Evolutionary conservation across 53 echinoderm and acorn worm species (phyloP), one percentile per base, ranked within the genome.

Genomic region (Mesocentrotus franciscanus): DNA sequence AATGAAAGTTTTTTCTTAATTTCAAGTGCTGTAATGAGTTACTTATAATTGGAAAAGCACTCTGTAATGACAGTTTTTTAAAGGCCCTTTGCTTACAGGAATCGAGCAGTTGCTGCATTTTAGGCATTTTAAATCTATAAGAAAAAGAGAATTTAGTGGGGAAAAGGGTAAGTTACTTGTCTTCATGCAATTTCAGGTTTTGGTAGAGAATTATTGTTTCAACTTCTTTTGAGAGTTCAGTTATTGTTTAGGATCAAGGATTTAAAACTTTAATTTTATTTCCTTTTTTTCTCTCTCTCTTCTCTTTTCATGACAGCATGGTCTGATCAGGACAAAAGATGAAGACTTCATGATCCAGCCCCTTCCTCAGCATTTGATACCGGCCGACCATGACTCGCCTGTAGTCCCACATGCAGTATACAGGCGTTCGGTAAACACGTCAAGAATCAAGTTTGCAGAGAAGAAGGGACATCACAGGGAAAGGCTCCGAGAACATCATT

Each of bases 321-420:
- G 98, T 34, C 83, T 98, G 70, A 60, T 98, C 32, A 89, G 97
- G 85, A 98, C 99, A 61, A 76, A 49, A 27, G 92, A 95, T 8
- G 97, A 97, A 24, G 99, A 98, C 39, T 98, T 94, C 92, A 93
- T 98, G 93, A 98, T 98, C 39, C 96, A 97, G 90, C 99, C 99
- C 8, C 95, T 98, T 59, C 95, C 97, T 8, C 36, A 92, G 49
- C 96, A 97, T 71, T 96, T 97, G 89, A 92, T 72, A 8, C 76
- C 93, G 9, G 49, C 93, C 22, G 93, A 93, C 58, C 93, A 93
- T 32, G 24, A 57, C 59, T 93, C 93, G 1, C 58, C 76, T 59
- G 24, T 27, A 93, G 93, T 93, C 76, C 93, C 93, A 93, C 93
- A 98, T 90, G 96, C 97, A 56, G 76, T 98, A 79, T 98, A 98